Percentiles rank a stretch among this genome's conserved stretches.
phyloP scores from a whole-genome alignment of 1,140 invertebrate species.

The Leptopilina boulardi region DNA sequence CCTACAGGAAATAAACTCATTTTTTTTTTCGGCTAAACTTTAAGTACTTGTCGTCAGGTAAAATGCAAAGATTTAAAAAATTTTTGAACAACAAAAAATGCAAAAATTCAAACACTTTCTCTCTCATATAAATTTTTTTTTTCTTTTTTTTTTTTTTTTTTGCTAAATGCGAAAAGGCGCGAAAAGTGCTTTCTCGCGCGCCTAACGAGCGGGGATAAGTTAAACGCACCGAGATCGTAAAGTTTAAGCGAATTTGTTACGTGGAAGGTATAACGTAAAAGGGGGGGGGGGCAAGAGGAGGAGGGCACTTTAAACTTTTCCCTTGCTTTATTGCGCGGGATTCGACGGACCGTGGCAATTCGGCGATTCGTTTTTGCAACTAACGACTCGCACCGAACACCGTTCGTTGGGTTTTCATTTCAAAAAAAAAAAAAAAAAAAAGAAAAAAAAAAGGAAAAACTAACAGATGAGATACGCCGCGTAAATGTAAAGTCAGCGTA shows the following conservation, averaged over 20 bases:
- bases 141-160: neutral
- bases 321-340: slow-evolving; percentile 8
- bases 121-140: no score
- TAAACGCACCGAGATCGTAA: slow-evolving; percentile 53
- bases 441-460: neutral
- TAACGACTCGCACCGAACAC: slow-evolving; percentile 15
- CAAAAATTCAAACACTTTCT: no score
- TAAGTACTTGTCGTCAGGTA: slow-evolving; percentile 4
- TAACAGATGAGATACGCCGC: slow-evolving; percentile 16
- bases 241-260: slow-evolving; percentile 47
- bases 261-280: neutral
- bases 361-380: slow-evolving; percentile 22
- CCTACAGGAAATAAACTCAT: slow-evolving; percentile 13
- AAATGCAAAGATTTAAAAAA: neutral
- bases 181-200: slow-evolving; percentile 55
- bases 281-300: no score
- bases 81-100: neutral
- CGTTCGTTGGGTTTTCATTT: slow-evolving; percentile 11
- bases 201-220: slow-evolving; percentile 54
- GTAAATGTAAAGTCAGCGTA: slow-evolving; percentile 14
- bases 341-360: slow-evolving; percentile 18
- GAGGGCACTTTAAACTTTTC: slow-evolving; percentile 48
- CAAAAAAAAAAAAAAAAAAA: neutral
- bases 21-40: neutral
- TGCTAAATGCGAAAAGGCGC: slow-evolving; percentile 42